Evolutionary conservation across 2,113 vertebrate species (phyloP).

Genomic region (Copsychus sechellarum): DNA sequence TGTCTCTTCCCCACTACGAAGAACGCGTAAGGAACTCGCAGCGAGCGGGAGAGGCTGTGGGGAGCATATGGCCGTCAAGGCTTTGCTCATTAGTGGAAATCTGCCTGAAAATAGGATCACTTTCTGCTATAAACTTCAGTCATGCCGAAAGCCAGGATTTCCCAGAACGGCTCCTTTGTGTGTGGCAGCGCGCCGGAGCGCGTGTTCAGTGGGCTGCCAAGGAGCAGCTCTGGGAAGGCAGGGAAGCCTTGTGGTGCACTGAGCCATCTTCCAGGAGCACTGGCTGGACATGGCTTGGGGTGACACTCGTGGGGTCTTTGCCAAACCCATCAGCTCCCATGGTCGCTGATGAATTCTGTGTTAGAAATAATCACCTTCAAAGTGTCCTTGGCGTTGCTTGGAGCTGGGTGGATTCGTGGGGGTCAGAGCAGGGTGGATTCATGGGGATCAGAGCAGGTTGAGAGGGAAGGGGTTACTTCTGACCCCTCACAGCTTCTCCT

Average conservation of each 20-base stretch:
- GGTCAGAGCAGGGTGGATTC: accelerated
- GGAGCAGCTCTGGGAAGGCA: background rate
- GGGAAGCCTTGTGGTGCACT: background rate
- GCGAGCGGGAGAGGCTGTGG: background rate
- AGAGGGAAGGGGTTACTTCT: background rate
- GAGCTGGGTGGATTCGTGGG: accelerated
- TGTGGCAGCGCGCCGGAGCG: background rate
- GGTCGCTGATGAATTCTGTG: background rate
- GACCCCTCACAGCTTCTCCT: background rate
- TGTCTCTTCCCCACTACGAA: background rate
- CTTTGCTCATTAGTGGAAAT: constrained; percentile 52
- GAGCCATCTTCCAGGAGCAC: background rate
- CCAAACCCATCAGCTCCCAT: background rate
- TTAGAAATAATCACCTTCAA: background rate
- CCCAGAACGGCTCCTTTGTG: constrained; percentile 24
- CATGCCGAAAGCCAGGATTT: constrained; percentile 28
- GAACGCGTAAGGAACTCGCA: background rate
- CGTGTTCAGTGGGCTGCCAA: background rate
- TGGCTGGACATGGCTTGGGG: accelerated
- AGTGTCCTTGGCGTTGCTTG: background rate
- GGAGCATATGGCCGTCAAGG: constrained; percentile 39
- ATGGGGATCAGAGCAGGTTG: accelerated
- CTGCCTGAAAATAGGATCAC: constrained; percentile 45
- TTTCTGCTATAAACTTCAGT: constrained; percentile 27
- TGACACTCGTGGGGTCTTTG: background rate